phyloP scores from a whole-genome alignment of 2,888 invertebrate genomes.

The Hipparchia sbordonii region DNA sequence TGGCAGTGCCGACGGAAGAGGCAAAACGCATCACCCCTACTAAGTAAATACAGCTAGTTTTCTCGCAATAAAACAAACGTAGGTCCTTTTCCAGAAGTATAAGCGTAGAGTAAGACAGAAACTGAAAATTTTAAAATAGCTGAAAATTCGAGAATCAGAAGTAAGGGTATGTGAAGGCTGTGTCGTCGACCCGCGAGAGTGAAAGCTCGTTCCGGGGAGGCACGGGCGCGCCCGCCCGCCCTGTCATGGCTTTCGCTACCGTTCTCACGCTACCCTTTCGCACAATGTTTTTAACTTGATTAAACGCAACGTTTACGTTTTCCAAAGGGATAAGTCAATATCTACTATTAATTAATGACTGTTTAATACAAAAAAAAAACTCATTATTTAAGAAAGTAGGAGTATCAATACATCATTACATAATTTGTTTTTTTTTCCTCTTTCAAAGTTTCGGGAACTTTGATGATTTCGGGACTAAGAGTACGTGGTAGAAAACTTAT shows the following conservation, averaged over 20 bases:
- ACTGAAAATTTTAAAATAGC: slow-evolving; percentile 19
- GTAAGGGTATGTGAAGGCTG: slow-evolving; percentile 72
- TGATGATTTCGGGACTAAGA: neutral
- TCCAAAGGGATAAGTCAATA: neutral
- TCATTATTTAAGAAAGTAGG: neutral
- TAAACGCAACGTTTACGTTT: slow-evolving; percentile 45
- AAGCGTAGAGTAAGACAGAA: slow-evolving; percentile 33
- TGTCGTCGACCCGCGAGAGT: slow-evolving; percentile 81
- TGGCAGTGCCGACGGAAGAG: slow-evolving; percentile 49
- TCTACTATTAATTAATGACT: neutral
- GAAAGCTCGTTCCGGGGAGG: slow-evolving; percentile 79
- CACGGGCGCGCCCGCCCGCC: slow-evolving; percentile 63
- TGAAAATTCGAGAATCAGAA: slow-evolving; percentile 40
- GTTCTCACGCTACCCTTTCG: slow-evolving; percentile 72
- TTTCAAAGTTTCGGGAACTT: neutral
- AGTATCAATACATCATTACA: neutral
- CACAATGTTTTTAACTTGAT: slow-evolving; percentile 65
- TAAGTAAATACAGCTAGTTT: slow-evolving; percentile 39
- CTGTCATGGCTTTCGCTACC: slow-evolving; percentile 77
- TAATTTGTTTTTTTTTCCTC: neutral
- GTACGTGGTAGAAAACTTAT: neutral
- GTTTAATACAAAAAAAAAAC: neutral
- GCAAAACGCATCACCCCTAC: slow-evolving; percentile 61
- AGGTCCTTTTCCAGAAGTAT: slow-evolving; percentile 32
- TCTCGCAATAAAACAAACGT: slow-evolving; percentile 32